Conservation (phyloP, 2,888 invertebrate species). For the Oscheius sp. region DNA sequence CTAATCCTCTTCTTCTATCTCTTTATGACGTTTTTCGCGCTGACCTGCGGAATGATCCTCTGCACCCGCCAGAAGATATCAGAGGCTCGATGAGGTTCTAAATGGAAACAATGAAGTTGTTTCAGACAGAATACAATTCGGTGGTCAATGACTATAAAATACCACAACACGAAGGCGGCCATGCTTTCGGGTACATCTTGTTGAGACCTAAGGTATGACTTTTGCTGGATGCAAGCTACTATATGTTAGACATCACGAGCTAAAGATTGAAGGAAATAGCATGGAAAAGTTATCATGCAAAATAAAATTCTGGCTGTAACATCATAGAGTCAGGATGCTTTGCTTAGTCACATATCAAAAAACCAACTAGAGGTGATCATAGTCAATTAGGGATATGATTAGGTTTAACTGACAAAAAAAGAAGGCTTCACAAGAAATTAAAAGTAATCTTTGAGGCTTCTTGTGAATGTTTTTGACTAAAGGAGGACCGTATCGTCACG, state of each 20-base stretch:
- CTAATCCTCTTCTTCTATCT: neutral
- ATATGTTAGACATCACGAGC: neutral
- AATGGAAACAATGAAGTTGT: neutral
- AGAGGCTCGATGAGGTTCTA: neutral
- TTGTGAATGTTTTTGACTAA: too few relatives aligned
- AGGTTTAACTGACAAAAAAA: too few relatives aligned
- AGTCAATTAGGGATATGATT: too few relatives aligned
- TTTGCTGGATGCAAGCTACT: neutral
- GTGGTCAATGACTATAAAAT: constrained; percentile 6
- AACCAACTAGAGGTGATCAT: too few relatives aligned
- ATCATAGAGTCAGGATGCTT: too few relatives aligned
- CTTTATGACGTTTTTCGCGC: constrained; percentile 14
- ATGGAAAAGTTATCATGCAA: too few relatives aligned
- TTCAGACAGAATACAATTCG: constrained; percentile 4
- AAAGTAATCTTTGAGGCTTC: too few relatives aligned
- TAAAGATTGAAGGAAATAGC: too few relatives aligned
- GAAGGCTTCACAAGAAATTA: too few relatives aligned
- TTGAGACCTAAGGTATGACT: constrained; percentile 15
- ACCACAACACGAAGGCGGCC: neutral
- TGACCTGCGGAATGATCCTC: constrained; percentile 23
- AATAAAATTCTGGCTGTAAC: too few relatives aligned
- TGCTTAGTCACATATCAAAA: too few relatives aligned
- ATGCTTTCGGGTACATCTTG: constrained; percentile 21
- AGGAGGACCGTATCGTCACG: too few relatives aligned
- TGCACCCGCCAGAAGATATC: constrained; percentile 14